Evolutionary conservation across 2,113 vertebrate genomes (phyloP).

Genomic region (Corythaeola cristata): DNA sequence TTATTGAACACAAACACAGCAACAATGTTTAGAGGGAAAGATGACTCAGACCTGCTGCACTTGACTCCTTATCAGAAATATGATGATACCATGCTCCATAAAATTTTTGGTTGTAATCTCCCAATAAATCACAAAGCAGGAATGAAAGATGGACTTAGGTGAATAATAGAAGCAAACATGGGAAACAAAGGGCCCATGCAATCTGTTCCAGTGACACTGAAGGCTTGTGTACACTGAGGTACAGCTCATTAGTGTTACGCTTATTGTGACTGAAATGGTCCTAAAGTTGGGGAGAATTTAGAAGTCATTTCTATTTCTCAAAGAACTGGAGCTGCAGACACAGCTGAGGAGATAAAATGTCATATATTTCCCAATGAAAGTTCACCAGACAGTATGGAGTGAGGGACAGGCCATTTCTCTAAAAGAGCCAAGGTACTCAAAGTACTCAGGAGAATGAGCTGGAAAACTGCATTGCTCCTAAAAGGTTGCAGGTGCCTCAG

Average conservation of each 20-base stretch:
- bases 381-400: background rate
- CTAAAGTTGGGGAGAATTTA: background rate
- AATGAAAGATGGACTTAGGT: background rate
- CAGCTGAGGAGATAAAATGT: background rate
- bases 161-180: background rate
- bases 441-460: background rate
- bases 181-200: background rate
- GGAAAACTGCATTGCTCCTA: background rate
- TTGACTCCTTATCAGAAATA: background rate
- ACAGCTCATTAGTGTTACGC: background rate
- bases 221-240: background rate
- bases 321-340: background rate
- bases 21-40: background rate
- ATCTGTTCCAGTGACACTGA: background rate
- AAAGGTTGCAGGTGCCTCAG: background rate
- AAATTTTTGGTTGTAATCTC: background rate
- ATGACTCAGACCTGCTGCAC: background rate
- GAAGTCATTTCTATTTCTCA: background rate
- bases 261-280: background rate
- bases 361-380: fast-evolving
- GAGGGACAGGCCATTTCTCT: background rate
- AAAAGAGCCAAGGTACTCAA: background rate
- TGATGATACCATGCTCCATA: background rate
- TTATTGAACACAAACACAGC: background rate
- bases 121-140: background rate